Evolutionary conservation across 2,797 vertebrate species (phyloP), one percentile per base, ranked within the genome.

Genomic region (Myotis planiceps): DNA sequence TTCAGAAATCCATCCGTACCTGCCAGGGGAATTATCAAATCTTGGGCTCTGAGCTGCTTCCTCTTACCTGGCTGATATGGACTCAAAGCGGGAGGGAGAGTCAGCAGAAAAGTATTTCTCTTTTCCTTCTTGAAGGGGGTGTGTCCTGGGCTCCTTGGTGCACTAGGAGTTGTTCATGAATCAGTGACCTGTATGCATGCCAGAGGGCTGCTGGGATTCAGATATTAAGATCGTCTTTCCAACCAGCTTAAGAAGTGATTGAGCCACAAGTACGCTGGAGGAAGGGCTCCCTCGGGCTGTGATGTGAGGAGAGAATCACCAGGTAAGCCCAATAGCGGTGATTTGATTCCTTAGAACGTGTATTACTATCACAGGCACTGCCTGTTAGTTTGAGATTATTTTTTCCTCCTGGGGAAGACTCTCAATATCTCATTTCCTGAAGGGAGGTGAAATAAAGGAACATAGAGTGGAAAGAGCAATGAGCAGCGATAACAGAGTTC

Each of bases 51-150:
- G 80, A 13, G 0, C n/a, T 68, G 25, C 78, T 96, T 90, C 95
- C 80, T 94, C 53, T 81, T 74, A 72, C 45, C 53, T 63, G 53
- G 82, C 13, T 76, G 42, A 14, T 63, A 19, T 15, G 82, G 78
- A 81, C 32, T 87, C 29, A 19, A 51, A 47, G 19, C 0, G 45
- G 78, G 37, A 88, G 63, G 69, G 65, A 92, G 42, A 47, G 82
- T 88, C 66, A 45, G 32, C 15, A 71, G 88, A 74, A 92, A 93
- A 51, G 42, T 23, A 39, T 93, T 79, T 87, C 45, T 93, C 63
- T 45, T 83, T 96, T 96, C 88, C 92, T 88, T 94, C 81, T 88
- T 21, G 7, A 86, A 92, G 58, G 19, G 84, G 96, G 95, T 91
- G 95, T 96, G 96, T 92, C 69, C 66, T 25, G 16, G 29, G 74